phyloP scores from a whole-genome alignment of 53 echinoderm and acorn worm species.

The Holothuria leucospilota region DNA sequence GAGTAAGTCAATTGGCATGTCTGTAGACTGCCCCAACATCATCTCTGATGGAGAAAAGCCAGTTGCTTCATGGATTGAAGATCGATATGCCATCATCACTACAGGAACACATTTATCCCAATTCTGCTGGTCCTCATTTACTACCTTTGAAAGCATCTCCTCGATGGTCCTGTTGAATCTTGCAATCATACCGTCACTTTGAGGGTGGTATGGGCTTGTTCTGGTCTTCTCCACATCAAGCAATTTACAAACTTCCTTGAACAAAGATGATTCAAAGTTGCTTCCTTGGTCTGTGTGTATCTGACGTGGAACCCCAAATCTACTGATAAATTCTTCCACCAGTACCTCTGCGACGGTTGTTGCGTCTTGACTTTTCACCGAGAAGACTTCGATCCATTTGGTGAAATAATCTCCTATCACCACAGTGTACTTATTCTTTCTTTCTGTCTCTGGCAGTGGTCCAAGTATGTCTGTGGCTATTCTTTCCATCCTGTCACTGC shows the following conservation, averaged over 20 bases:
- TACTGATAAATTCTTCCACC: conserved; percentile 47
- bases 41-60: neutral
- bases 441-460: conserved; percentile 2
- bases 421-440: neutral
- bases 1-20: neutral
- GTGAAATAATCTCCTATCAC: conserved; percentile 5
- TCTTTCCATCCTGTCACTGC: conserved; percentile 42
- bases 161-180: conserved; percentile 45
- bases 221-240: conserved; percentile 43
- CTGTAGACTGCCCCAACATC: neutral
- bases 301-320: conserved; percentile 23
- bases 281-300: conserved; percentile 1
- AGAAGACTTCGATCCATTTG: conserved; percentile 50
- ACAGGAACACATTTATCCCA: conserved; percentile 48
- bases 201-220: conserved; percentile 46
- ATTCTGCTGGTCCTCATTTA: conserved; percentile 32
- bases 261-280: neutral
- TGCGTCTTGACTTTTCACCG: conserved; percentile 25
- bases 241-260: conserved; percentile 47
- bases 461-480: conserved; percentile 24
- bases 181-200: conserved; percentile 42
- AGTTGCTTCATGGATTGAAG: neutral
- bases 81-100: conserved; percentile 2
- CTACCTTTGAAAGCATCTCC: conserved; percentile 17
- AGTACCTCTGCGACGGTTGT: conserved; percentile 31